Percentiles rank a stretch among this genome's conserved stretches.
Evolutionary conservation across 2,888 invertebrate genomes (phyloP).

Genomic region (Lasiommata megera): DNA sequence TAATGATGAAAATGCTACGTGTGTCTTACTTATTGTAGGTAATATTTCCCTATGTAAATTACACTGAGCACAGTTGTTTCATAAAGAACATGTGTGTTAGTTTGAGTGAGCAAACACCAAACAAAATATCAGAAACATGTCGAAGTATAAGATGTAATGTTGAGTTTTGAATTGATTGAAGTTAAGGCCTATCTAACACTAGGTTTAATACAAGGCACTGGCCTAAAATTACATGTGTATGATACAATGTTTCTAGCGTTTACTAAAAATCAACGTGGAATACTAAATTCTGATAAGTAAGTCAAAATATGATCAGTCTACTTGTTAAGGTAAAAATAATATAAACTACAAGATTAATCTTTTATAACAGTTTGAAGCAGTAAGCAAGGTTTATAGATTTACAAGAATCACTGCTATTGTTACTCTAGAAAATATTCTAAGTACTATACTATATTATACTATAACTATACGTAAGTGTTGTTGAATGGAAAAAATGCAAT

Average conservation of each 20-base stretch:
- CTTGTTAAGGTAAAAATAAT: not conserved
- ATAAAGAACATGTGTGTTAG: too few species aligned
- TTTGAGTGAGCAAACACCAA: too few species aligned
- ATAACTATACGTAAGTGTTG: not conserved
- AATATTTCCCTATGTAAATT: too few species aligned
- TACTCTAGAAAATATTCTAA: not conserved
- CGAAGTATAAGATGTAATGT: not conserved
- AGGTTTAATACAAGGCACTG: conserved; percentile 56
- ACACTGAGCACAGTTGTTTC: too few species aligned
- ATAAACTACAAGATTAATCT: not conserved
- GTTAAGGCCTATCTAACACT: conserved; percentile 4
- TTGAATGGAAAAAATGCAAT: not conserved
- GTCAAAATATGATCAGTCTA: not conserved
- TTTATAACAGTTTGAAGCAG: not conserved
- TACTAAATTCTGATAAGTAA: not conserved
- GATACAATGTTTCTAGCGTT: not conserved
- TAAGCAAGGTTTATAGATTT: conserved; percentile 2
- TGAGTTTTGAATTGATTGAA: too few species aligned
- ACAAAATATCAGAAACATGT: not conserved
- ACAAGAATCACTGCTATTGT: not conserved
- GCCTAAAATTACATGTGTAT: conserved; percentile 44
- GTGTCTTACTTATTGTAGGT: too few species aligned
- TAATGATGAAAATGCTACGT: too few species aligned
- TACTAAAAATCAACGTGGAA: not conserved
- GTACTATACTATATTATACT: not conserved